These are phyloP conservation scores for Trichopoda pennipes DNA, from an alignment of 2,888 invertebrate genomes.

Conservation along the genomic window DNA sequence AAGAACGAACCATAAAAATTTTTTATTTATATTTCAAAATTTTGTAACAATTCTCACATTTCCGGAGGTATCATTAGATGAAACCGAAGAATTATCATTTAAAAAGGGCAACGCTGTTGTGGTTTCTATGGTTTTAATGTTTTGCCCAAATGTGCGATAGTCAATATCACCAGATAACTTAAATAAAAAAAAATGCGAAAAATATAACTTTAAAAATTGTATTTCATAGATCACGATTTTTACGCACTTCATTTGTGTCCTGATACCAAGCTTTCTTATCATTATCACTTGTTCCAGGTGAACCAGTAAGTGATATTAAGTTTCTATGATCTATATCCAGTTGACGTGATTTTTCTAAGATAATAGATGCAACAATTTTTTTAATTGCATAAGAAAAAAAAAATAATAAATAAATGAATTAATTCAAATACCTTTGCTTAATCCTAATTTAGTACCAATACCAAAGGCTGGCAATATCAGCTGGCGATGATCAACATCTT, in stretches of 20 bases:
- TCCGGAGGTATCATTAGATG: conserved; percentile 60
- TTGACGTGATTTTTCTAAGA: conserved; percentile 77
- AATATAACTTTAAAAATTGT: background rate
- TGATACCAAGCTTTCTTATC: conserved; percentile 72
- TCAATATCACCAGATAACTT: conserved; percentile 75
- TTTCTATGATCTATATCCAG: conserved; percentile 91
- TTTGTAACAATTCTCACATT: conserved; percentile 42
- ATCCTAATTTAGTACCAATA: conserved; percentile 73
- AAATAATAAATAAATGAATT: background rate
- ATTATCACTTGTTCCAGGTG: conserved; percentile 81
- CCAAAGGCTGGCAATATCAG: conserved; percentile 81
- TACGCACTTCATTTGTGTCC: conserved; percentile 51
- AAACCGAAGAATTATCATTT: conserved; percentile 60
- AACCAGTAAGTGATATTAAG: conserved; percentile 90
- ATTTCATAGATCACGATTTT: background rate
- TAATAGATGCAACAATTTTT: background rate
- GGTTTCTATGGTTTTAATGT: conserved; percentile 68
- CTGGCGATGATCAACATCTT: conserved; percentile 85
- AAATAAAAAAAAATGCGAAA: conserved; percentile 1
- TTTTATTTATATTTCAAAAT: background rate
- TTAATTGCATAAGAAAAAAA: background rate
- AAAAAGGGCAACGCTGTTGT: conserved; percentile 44
- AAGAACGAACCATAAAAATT: conserved; percentile 3
- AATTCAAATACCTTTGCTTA: conserved; percentile 72
- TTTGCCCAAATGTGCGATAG: conserved; percentile 73